A percentile compares a stretch with the other conserved stretches of the same genome.
These are phyloP conservation scores for Dysdera silvatica DNA, from an alignment of 1,140 invertebrate genomes.

Conservation along the genomic window DNA sequence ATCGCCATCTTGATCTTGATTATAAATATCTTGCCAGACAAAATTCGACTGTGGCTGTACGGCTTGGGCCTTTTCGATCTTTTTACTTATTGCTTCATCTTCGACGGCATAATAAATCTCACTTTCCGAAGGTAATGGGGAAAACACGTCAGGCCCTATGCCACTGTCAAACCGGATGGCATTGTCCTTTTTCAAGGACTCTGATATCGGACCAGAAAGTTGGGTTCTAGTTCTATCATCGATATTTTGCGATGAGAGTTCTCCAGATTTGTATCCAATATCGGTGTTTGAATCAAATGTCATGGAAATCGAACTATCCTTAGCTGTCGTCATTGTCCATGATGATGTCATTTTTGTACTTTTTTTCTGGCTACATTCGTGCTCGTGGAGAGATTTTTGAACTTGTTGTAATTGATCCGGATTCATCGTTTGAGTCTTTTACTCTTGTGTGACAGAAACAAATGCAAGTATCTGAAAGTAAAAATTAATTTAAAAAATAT, in stretches of 20 bases:
- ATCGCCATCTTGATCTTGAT: constrained; percentile 61
- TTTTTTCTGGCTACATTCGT: no score
- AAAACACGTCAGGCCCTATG: constrained; percentile 7
- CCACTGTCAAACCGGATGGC: constrained; percentile 19
- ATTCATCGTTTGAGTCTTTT: no score
- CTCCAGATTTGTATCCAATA: constrained; percentile 23
- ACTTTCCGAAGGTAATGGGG: constrained; percentile 2
- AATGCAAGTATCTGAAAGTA: no score
- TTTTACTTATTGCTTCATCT: not conserved
- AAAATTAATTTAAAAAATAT: no score
- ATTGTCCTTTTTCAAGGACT: constrained; percentile 5
- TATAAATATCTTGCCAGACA: constrained; percentile 46
- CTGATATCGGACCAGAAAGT: no score
- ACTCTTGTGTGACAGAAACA: no score
- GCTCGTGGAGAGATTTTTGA: no score
- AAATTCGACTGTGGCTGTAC: not conserved
- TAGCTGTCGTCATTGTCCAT: no score
- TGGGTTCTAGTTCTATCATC: no score
- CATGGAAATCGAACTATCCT: constrained; percentile 21
- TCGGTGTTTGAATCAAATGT: constrained; percentile 20
- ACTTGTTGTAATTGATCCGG: no score
- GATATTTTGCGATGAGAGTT: no score
- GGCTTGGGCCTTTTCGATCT: not conserved
- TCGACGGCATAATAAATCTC: not conserved
- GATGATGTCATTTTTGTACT: no score